Percentiles rank a stretch among this genome's conserved stretches.
Conservation (phyloP, 2,797 vertebrate species). For the Nasua narica region DNA sequence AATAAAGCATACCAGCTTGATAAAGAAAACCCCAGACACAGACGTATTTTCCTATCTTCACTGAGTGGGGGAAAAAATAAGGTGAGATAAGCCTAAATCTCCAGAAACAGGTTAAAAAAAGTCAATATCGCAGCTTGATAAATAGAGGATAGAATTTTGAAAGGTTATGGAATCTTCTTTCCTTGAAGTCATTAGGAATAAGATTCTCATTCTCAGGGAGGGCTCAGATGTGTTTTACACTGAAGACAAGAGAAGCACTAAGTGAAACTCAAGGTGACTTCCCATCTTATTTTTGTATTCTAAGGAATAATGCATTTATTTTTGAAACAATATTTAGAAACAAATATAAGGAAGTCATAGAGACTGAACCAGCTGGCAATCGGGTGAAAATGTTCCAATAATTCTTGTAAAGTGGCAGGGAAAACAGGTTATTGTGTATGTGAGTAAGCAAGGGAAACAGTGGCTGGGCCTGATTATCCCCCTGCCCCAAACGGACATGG, state of each 20-base stretch:
- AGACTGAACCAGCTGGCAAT: neutral
- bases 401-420: neutral
- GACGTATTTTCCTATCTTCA: conserved; percentile 15
- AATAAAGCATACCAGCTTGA: neutral
- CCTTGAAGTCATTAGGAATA: neutral
- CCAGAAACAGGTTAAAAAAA: neutral
- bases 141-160: neutral
- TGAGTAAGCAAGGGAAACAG: neutral
- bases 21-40: neutral
- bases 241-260: neutral
- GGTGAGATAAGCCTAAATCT: conserved; percentile 2
- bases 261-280: neutral
- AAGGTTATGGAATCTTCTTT: neutral
- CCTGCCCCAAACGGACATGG: neutral
- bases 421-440: neutral
- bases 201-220: neutral
- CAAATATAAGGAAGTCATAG: neutral
- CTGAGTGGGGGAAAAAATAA: neutral
- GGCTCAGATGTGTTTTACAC: neutral
- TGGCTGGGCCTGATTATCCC: neutral
- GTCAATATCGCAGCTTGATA: neutral
- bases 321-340: conserved; percentile 10
- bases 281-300: neutral
- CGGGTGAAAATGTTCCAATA: neutral
- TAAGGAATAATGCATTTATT: neutral